phyloP scores from a whole-genome alignment of 30 jellyfish, hydroid and myxozoan genomes.

The Aurelia sp. region DNA sequence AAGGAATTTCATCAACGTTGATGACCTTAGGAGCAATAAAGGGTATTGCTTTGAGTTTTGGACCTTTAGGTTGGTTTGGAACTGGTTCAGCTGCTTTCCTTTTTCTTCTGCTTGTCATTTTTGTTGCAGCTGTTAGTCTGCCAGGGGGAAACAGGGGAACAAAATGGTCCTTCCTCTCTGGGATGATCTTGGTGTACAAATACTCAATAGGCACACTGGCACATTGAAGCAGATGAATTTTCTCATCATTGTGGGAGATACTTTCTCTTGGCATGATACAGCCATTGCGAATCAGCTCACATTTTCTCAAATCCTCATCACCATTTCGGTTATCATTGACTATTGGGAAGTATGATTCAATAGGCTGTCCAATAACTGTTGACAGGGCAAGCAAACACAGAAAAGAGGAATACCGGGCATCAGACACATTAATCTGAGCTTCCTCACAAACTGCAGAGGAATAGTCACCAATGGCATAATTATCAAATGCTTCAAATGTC shows the following conservation, averaged over 20 bases:
- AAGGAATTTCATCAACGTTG: neutral
- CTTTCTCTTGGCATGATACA: conserved; percentile 13
- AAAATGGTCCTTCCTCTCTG: conserved; percentile 35
- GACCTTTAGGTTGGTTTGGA: neutral
- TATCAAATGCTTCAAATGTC: conserved; percentile 23
- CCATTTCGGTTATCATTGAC: neutral
- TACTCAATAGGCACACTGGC: conserved; percentile 36
- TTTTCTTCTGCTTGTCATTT: neutral
- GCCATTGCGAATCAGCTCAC: conserved; percentile 30
- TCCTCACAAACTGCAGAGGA: conserved; percentile 13
- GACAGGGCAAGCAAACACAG: conserved; percentile 48
- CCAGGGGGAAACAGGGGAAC: conserved; percentile 17
- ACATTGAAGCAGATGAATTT: conserved; percentile 51
- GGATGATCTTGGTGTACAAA: neutral
- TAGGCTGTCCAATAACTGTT: conserved; percentile 35
- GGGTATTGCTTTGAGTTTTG: neutral
- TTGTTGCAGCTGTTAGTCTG: neutral
- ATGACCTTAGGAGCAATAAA: neutral
- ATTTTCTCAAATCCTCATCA: neutral
- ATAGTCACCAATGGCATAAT: neutral
- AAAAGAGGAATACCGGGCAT: conserved; percentile 29
- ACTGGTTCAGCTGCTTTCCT: neutral
- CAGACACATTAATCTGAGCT: conserved; percentile 6
- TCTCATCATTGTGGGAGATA: neutral
- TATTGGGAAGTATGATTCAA: conserved; percentile 47